Evolutionary conservation across 2,797 vertebrate genomes (phyloP).

Genomic region (Muraenolepis orangiensis): DNA sequence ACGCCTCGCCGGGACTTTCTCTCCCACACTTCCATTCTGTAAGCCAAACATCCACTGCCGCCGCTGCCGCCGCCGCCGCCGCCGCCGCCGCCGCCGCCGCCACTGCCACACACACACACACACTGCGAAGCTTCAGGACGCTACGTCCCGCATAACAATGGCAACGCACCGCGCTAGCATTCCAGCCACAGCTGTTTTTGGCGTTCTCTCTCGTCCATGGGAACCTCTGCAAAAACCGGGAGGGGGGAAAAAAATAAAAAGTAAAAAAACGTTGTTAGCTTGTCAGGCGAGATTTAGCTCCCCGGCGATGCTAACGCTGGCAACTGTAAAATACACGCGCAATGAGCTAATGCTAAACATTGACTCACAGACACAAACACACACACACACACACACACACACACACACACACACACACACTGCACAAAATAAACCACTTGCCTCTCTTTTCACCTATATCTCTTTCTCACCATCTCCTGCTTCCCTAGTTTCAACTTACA

Average conservation of each 20-base stretch:
- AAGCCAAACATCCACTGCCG: conserved; percentile 28
- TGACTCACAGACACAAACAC: neutral
- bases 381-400: neutral
- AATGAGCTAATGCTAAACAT: conserved; percentile 9
- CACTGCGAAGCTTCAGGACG: too few species aligned
- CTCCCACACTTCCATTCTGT: neutral
- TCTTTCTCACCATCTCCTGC: neutral
- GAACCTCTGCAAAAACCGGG: conserved; percentile 22
- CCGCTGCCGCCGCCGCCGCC: too few species aligned
- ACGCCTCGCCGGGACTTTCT: conserved; percentile 5
- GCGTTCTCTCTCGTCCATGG: conserved; percentile 21
- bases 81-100: too few species aligned
- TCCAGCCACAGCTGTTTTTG: conserved; percentile 57
- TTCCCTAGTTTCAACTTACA: neutral
- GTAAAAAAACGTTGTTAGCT: conserved; percentile 18
- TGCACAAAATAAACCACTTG: neutral
- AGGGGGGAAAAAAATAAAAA: neutral
- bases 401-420: neutral
- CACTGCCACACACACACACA: too few species aligned
- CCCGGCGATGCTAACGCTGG: conserved; percentile 13
- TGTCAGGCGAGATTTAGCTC: conserved; percentile 21
- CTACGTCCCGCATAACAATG: conserved; percentile 52
- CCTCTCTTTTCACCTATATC: neutral
- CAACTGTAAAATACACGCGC: conserved; percentile 29
- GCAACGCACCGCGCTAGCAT: conserved; percentile 45